Evolutionary conservation across 37 sponge, comb jelly and placozoan genomes (phyloP).

Genomic region (Amphimedon queenslandica): DNA sequence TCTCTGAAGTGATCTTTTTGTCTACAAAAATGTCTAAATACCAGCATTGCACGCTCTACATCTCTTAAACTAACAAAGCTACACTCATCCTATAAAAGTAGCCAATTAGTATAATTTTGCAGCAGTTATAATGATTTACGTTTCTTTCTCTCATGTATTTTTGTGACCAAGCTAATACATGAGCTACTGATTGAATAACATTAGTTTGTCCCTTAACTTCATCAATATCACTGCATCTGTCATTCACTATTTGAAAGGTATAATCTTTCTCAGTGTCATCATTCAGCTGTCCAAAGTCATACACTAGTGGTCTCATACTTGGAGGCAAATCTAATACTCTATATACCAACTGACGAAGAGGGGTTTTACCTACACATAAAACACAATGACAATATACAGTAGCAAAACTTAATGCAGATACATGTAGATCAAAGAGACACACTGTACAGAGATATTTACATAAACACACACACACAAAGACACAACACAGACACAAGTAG

Average conservation of each 20-base stretch:
- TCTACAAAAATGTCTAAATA: constrained; percentile 59
- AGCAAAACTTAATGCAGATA: too few relatives aligned
- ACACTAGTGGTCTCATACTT: constrained; percentile 91
- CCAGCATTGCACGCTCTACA: constrained; percentile 83
- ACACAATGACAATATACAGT: too few relatives aligned
- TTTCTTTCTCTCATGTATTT: constrained; percentile 64
- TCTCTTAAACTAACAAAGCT: constrained; percentile 89
- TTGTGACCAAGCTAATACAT: constrained; percentile 62
- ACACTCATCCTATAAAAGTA: constrained; percentile 71
- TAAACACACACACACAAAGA: too few relatives aligned
- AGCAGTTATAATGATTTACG: constrained; percentile 1
- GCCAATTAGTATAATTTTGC: not conserved
- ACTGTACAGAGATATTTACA: too few relatives aligned
- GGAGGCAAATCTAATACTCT: constrained; percentile 92
- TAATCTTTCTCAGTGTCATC: constrained; percentile 41
- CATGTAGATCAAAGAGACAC: too few relatives aligned
- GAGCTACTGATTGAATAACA: constrained; percentile 18
- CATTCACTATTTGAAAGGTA: constrained; percentile 44
- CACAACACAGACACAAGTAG: too few relatives aligned
- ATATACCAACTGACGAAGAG: constrained; percentile 93
- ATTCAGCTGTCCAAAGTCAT: constrained; percentile 74
- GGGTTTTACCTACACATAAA: constrained; percentile 56
- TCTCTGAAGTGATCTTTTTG: constrained; percentile 18
- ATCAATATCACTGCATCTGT: constrained; percentile 35
- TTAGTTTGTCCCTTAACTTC: not conserved